A percentile compares a stretch with the other conserved stretches of the same genome.
Evolutionary conservation across 2,888 invertebrate genomes (phyloP).

Genomic region (Drosophila meridionalis): DNA sequence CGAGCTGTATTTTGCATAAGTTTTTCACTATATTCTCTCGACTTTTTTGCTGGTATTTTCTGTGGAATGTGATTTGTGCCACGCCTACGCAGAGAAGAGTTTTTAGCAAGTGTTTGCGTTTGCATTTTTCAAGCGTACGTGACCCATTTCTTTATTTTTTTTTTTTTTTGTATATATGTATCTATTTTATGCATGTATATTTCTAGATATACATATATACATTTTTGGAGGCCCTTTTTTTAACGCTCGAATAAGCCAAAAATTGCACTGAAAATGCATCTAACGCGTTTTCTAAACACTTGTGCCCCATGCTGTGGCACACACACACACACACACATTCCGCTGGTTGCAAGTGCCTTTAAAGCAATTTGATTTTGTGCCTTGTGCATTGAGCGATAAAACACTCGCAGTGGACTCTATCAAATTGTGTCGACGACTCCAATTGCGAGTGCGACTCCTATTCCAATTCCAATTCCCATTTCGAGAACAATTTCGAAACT

Average conservation of each 20-base stretch:
- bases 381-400: conserved; percentile 35
- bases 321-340: conserved; percentile 14
- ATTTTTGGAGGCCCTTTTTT: conserved; percentile 24
- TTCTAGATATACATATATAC: neutral
- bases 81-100: conserved; percentile 39
- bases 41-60: conserved; percentile 18
- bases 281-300: conserved; percentile 57
- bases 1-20: conserved; percentile 7
- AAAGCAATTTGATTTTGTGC: conserved; percentile 51
- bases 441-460: neutral
- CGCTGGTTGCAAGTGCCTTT: conserved; percentile 35
- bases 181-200: neutral
- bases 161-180: conserved; percentile 3
- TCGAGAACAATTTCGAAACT: conserved; percentile 20
- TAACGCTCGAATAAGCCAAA: conserved; percentile 58
- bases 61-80: conserved; percentile 40
- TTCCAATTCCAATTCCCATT: conserved; percentile 28
- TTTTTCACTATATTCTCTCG: conserved; percentile 9
- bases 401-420: conserved; percentile 18
- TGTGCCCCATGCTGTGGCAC: conserved; percentile 19
- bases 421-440: conserved; percentile 6
- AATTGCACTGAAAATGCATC: conserved; percentile 58
- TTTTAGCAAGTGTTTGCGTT: conserved; percentile 55
- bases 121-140: conserved; percentile 64
- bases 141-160: conserved; percentile 46